Evolutionary conservation across 2,797 vertebrate species (phyloP), one percentile per base, ranked within the genome.

Genomic region (Eospalax fontanierii): DNA sequence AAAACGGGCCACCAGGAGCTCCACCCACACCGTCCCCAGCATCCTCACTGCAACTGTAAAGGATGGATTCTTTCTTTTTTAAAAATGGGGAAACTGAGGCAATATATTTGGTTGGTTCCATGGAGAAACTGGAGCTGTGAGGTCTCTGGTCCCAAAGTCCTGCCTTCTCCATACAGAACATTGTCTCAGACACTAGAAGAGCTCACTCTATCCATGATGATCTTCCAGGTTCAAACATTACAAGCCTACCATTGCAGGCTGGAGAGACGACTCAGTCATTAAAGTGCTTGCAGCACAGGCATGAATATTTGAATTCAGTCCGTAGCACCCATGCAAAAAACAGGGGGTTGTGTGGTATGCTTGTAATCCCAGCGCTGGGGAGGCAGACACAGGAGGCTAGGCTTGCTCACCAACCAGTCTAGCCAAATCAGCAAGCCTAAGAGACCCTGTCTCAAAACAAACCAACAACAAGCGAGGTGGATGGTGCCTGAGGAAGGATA

Each of bases 161-260:
- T 70, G 8, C 19, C n/a, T 54, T 87, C 74, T 46, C 80, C 57
- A 4, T 0, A 18, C 10, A n/a, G 71, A 66, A 26, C 28, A 12
- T 38, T 8, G 30, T 71, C 70, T 83, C 65, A 30, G 46, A 43
- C 28, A 4, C 38, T 5, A 66, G 33, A 74, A 68, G 30, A 6
- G 28, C 15, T 59, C 63, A 24, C 30, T 6, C 4, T 0, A 16
- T 50, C 35, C 14, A 0, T 7, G 8, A 11, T 16, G 21, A 5
- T 10, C 38, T 63, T 61, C 82, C 33, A 22, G 71, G 65, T 1
- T 54, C 71, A 7, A 38, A 57, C 6, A 65, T 59, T 73, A 76
- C 9, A 24, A 30, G 81, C 66, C n/a, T n/a, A 7, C 9, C 8
- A 0, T 4, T 11, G 9, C 54, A n/a, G 71, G 22, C n/a, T 8